Percentiles rank a stretch among this genome's conserved stretches.
phyloP scores from a whole-genome alignment of 2,113 vertebrate genomes.

The Pardalotus punctatus region DNA sequence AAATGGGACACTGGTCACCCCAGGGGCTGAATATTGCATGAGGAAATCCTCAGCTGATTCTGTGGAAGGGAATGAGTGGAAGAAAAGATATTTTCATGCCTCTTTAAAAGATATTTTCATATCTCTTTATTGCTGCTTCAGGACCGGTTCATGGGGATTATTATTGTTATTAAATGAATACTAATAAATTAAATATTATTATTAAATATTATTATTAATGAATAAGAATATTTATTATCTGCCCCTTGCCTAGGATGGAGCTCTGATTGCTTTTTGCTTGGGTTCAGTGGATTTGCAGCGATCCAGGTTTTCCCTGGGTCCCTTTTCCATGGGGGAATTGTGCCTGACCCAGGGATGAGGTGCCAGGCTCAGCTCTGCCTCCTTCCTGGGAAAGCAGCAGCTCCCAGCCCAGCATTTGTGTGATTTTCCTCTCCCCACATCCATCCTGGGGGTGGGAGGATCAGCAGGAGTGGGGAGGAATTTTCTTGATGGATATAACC shows the following conservation, averaged over 20 bases:
- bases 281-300: background rate
- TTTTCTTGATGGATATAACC: background rate
- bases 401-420: background rate
- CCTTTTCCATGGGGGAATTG: background rate
- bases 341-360: background rate
- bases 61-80: background rate
- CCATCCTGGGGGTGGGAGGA: background rate
- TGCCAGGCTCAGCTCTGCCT: too few species aligned
- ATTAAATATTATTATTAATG: too few species aligned
- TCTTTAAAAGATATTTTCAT: background rate
- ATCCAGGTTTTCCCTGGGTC: too few species aligned
- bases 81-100: background rate
- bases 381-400: background rate
- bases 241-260: background rate
- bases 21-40: background rate
- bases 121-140: background rate
- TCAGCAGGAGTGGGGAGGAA: background rate
- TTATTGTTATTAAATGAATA: too few species aligned
- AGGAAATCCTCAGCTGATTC: background rate
- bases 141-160: background rate
- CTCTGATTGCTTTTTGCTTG: background rate
- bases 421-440: background rate
- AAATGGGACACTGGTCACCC: accelerated
- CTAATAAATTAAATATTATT: too few species aligned
- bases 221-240: too few species aligned